Base-by-base conservation (phyloP, 1,140 invertebrate species). In the Limonius californicus region DNA sequence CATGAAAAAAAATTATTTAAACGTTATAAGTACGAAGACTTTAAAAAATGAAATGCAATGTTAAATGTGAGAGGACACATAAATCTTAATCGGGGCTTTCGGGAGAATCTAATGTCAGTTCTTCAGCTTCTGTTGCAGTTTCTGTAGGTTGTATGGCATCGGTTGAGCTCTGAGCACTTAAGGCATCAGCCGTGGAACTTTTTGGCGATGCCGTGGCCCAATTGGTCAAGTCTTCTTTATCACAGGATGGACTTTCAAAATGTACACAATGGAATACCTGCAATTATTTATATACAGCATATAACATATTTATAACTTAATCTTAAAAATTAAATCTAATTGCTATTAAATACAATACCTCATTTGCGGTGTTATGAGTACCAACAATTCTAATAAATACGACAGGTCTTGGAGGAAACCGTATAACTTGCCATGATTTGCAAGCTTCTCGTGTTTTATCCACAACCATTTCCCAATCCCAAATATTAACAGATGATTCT, bases 231-330 rank as follows among this genome's bases (percentile, higher is more conserved):
- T 73, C 71, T 23, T 83, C 81, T 65, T 82, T 80, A 21, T 66
- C 66, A 76, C 89, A 87, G 12, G 89, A 86, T 9, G 95, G 95
- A 76, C 94, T 97, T 80, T 99, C 97, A 77, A 99, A 91, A 79
- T 99, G 96, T 20, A 99, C 96, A 76, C 93, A 93, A 76, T 99
- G 97, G 77, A 99, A 99, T 47, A 97, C 93, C 91, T 95, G 62
- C 15, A 76, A 70, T 62, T 60, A 47, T n/a, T n/a, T n/a, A n/a
- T n/a, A n/a, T n/a, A n/a, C n/a, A n/a, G n/a, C n/a, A n/a, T n/a
- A n/a, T n/a, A 27, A 27, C 23, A 27, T 4, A 27, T 27, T 27
- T 27, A 27, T 27, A 4, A 4, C 9, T 27, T 27, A 27, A n/a
- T n/a, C n/a, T n/a, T n/a, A n/a, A n/a, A n/a, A 43, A 43, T 43